A percentile compares a stretch with the other conserved stretches of the same genome.
These are phyloP conservation scores for Ictidomys tridecemlineatus DNA, from an alignment of 2,113 vertebrate genomes.

Conservation along the genomic window DNA sequence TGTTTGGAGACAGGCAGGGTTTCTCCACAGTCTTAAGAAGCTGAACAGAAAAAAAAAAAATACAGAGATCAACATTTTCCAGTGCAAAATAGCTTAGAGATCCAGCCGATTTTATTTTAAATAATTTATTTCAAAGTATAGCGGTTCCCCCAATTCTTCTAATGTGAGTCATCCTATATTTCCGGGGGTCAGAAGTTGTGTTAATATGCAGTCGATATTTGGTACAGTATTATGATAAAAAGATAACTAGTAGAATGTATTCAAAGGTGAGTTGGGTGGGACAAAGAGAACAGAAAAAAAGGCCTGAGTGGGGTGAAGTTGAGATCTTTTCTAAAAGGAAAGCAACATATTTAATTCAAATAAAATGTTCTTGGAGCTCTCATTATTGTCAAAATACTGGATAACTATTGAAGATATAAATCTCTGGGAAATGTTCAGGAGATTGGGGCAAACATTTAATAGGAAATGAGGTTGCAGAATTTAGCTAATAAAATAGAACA, in stretches of 20 bases:
- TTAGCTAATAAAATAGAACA: not conserved
- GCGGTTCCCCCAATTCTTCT: not conserved
- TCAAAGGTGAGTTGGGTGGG: not conserved
- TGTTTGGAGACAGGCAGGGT: constrained; percentile 16
- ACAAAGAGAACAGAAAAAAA: not conserved
- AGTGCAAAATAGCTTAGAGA: not conserved
- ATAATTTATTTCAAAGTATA: not conserved
- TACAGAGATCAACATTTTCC: not conserved
- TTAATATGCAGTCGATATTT: not conserved
- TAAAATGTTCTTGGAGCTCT: not conserved
- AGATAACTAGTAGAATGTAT: not conserved
- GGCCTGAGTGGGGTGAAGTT: not conserved
- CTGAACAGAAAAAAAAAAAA: constrained; percentile 33
- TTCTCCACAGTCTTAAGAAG: constrained; percentile 13
- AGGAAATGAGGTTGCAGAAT: not conserved
- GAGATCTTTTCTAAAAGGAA: not conserved
- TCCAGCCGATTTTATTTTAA: not conserved
- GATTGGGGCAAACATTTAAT: not conserved
- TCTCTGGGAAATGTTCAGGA: not conserved
- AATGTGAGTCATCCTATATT: not conserved
- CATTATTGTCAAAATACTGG: not conserved
- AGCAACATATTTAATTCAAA: not conserved
- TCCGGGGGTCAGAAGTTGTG: not conserved
- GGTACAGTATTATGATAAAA: not conserved
- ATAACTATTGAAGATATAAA: not conserved